A percentile compares a stretch with the other conserved stretches of the same genome.
phyloP scores from a whole-genome alignment of 2,888 invertebrate species.

The Ecliptopera silaceata region DNA sequence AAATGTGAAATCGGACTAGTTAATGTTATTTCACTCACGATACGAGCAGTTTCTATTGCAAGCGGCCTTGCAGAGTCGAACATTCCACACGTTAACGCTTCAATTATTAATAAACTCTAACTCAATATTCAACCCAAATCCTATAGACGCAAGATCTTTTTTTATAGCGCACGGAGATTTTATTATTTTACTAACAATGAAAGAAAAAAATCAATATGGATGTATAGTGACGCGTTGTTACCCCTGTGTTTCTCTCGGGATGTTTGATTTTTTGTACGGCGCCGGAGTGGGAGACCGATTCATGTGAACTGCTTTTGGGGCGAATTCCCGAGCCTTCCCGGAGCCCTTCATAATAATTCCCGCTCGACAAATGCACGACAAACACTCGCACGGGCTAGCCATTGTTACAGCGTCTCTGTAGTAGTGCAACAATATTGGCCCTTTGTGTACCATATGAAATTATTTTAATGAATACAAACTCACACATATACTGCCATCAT shows the following conservation, averaged over 20 bases:
- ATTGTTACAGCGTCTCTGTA: slow-evolving; percentile 76
- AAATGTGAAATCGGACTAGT: slow-evolving; percentile 74
- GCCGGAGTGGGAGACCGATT: slow-evolving; percentile 79
- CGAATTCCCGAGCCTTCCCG: slow-evolving; percentile 82
- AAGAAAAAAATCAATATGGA: slow-evolving; percentile 82
- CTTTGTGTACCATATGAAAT: slow-evolving; percentile 62
- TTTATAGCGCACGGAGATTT: slow-evolving; percentile 67
- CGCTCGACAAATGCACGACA: slow-evolving; percentile 82
- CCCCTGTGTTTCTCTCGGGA: slow-evolving; percentile 83
- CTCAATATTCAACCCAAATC: slow-evolving; percentile 78
- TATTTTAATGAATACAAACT: slow-evolving; percentile 62
- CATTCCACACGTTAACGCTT: slow-evolving; percentile 81
- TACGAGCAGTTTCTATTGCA: slow-evolving; percentile 79
- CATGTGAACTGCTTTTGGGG: slow-evolving; percentile 83
- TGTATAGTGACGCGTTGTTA: slow-evolving; percentile 79
- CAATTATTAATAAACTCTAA: slow-evolving; percentile 79
- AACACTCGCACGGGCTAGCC: slow-evolving; percentile 78
- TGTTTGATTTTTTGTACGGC: slow-evolving; percentile 81
- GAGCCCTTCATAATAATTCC: slow-evolving; percentile 82
- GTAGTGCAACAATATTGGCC: slow-evolving; percentile 75
- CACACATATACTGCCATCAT: slow-evolving; percentile 37
- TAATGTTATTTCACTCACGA: slow-evolving; percentile 78
- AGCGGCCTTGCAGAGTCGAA: slow-evolving; percentile 79
- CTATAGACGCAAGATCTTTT: slow-evolving; percentile 73
- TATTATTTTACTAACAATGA: slow-evolving; percentile 80